Percentiles rank a stretch among this genome's conserved stretches.
phyloP scores from a whole-genome alignment of 2,113 vertebrate genomes.

The Apaloderma vittatum region DNA sequence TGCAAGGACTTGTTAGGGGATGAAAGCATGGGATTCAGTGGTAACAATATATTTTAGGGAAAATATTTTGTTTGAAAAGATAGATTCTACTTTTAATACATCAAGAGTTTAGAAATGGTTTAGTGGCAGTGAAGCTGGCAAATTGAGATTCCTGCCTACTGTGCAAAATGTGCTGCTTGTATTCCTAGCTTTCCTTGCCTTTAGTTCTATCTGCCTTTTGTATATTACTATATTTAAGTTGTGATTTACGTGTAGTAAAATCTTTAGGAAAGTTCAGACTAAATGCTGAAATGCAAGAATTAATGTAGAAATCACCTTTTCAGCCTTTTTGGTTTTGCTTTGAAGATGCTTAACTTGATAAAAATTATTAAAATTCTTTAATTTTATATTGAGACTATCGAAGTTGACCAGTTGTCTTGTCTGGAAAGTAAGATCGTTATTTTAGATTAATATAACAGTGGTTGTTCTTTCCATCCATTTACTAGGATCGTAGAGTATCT shows the following conservation, averaged over 20 bases:
- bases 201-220: not conserved
- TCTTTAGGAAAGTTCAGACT: not conserved
- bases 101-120: not conserved
- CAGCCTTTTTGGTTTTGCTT: not conserved
- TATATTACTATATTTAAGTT: not conserved
- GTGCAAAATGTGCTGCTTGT: not conserved
- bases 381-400: not conserved
- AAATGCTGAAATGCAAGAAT: not conserved
- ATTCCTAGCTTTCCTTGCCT: not conserved
- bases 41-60: not conserved
- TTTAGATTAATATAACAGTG: not conserved
- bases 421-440: not conserved
- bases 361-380: not conserved
- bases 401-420: not conserved
- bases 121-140: not conserved
- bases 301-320: not conserved
- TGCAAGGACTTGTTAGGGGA: not conserved
- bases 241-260: not conserved
- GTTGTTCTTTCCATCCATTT: not conserved
- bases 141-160: not conserved
- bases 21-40: not conserved
- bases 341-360: not conserved
- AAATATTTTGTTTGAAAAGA: not conserved
- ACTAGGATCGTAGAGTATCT: slow-evolving; percentile 88
- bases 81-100: not conserved